Percentiles rank a stretch among this genome's conserved stretches.
These are phyloP conservation scores for Danio albolineatus DNA, from an alignment of 2,797 vertebrate species.

Conservation along the genomic window DNA sequence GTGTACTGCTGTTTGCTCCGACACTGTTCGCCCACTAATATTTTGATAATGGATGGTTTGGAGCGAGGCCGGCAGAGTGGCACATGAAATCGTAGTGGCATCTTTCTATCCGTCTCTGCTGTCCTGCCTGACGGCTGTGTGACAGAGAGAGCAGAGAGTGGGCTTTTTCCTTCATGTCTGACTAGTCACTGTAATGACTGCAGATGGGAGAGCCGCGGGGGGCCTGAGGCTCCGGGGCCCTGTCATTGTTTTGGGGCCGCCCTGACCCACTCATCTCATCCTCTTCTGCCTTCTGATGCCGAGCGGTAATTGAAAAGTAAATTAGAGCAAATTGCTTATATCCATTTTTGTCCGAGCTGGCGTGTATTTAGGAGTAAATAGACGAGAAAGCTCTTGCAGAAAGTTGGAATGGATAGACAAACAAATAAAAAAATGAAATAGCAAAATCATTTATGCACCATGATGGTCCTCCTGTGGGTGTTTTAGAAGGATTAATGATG, in stretches of 20 bases:
- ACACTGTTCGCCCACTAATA: constrained; percentile 12
- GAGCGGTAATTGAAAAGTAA: constrained; percentile 76
- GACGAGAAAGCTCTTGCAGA: constrained; percentile 37
- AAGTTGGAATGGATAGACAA: constrained; percentile 10
- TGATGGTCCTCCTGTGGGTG: constrained; percentile 55
- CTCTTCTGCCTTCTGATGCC: constrained; percentile 69
- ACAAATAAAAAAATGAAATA: constrained; percentile 37
- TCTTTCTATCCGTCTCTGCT: constrained; percentile 74
- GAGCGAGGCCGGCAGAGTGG: constrained; percentile 33
- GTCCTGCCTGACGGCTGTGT: constrained; percentile 87
- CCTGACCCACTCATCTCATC: constrained; percentile 82
- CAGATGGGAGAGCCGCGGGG: constrained; percentile 89
- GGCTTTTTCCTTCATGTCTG: constrained; percentile 88
- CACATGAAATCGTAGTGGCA: constrained; percentile 40
- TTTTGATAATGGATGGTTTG: constrained; percentile 38
- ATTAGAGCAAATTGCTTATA: constrained; percentile 81
- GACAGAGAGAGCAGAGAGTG: constrained; percentile 84
- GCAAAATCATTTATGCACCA: constrained; percentile 47
- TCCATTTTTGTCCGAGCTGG: constrained; percentile 8
- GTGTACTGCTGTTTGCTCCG: background rate
- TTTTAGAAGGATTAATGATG: constrained; percentile 65
- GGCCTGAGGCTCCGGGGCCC: constrained; percentile 85
- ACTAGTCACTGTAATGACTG: constrained; percentile 93
- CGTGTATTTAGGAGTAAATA: constrained; percentile 15
- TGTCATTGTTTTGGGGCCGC: constrained; percentile 84